Conservation (phyloP, 2,888 invertebrate species). For the Clanis bilineata region DNA sequence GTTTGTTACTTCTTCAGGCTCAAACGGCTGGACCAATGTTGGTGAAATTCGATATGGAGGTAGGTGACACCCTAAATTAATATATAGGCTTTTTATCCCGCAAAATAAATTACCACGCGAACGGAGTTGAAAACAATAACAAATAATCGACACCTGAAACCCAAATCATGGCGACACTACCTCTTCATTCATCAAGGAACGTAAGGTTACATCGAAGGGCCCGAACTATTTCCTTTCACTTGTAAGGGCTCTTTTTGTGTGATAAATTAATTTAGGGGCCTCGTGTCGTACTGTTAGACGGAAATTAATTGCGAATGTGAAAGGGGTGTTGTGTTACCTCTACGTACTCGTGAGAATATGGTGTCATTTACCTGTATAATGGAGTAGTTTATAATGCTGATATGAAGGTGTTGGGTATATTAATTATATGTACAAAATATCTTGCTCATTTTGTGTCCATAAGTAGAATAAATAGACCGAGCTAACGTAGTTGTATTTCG, state of each 20-base stretch:
- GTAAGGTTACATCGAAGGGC: conserved; percentile 51
- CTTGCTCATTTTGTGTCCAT: no score
- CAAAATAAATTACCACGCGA: no score
- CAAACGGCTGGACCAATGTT: no score
- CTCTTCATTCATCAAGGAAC: conserved; percentile 67
- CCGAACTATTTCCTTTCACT: conserved; percentile 59
- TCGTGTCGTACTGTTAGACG: conserved; percentile 40
- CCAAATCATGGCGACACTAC: conserved; percentile 29
- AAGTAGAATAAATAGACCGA: no score
- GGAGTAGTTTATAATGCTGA: background rate
- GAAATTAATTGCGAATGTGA: conserved; percentile 34
- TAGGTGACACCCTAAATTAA: no score
- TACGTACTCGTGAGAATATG: background rate
- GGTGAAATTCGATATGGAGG: no score
- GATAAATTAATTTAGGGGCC: conserved; percentile 64
- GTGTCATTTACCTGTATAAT: background rate
- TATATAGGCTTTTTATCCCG: no score
- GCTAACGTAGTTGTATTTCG: no score
- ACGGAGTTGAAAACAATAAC: no score
- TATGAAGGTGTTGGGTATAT: background rate
- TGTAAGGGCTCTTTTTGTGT: conserved; percentile 59
- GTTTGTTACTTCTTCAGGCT: no score
- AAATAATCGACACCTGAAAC: background rate
- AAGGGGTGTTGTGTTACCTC: conserved; percentile 12
- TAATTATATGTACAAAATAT: no score